These are phyloP conservation scores for Thermophis baileyi DNA, from an alignment of 2,113 vertebrate genomes.

Conservation along the genomic window DNA sequence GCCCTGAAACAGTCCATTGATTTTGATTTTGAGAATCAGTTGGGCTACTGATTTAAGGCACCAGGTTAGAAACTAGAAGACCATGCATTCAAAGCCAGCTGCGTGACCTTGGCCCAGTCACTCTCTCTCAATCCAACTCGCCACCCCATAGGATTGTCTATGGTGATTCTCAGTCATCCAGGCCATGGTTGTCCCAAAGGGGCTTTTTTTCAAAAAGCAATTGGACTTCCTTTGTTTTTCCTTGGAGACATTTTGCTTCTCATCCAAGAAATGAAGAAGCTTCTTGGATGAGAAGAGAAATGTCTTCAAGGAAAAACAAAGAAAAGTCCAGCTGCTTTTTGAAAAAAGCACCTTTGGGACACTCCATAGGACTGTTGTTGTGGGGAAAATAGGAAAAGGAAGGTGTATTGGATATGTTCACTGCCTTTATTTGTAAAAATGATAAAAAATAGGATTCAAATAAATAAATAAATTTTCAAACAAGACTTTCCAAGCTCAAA, in stretches of 20 bases:
- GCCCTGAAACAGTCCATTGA: not conserved
- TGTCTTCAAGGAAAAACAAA: too few species aligned
- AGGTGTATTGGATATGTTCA: not conserved
- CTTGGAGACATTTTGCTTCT: too few species aligned
- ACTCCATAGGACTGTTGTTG: too few species aligned
- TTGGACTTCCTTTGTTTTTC: too few species aligned
- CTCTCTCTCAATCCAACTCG: not conserved
- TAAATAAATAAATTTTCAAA: not conserved
- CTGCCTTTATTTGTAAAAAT: not conserved
- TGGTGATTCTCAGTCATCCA: too few species aligned
- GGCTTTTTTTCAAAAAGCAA: too few species aligned
- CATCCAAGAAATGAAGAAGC: too few species aligned
- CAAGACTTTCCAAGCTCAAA: not conserved
- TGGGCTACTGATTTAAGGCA: not conserved
- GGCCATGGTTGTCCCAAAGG: too few species aligned
- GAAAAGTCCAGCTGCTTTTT: too few species aligned
- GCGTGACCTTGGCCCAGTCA: not conserved
- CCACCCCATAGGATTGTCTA: not conserved
- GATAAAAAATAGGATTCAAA: not conserved
- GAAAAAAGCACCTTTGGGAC: too few species aligned
- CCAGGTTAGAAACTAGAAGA: not conserved
- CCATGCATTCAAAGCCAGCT: not conserved
- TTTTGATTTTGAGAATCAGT: not conserved
- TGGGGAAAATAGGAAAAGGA: not conserved
- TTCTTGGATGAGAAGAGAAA: too few species aligned